Evolutionary conservation across 2,113 vertebrate species (phyloP), one percentile per base, ranked within the genome.

Genomic region (Nestor notabilis): DNA sequence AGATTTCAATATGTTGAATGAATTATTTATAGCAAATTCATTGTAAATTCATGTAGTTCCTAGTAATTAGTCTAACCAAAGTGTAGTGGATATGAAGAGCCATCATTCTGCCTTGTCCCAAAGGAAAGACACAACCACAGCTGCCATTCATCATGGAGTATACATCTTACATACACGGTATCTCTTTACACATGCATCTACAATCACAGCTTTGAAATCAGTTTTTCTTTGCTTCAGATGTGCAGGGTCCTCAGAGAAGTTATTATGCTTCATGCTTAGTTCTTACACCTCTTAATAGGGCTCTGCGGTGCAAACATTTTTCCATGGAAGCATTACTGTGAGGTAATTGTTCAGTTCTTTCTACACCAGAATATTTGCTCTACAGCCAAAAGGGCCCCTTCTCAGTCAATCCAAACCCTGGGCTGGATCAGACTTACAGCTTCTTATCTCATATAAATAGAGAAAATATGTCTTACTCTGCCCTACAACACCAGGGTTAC

Each of bases 11-110:
- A 68, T 55, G 6, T 68, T 84, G 20, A 20, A 55, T 83, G 80
- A 88, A 93, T 96, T 90, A 95, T 88, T 95, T 94, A 83, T 74
- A 25, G 61, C 10, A 41, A 76, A 83, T 55, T 35, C 44, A 82
- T 94, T 74, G 87, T 37, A 83, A 65, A 96, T 86, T 85, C 75
- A 66, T 74, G 82, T n/a, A 66, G 37, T 31, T 96, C 46, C 79
- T 74, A 49, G 53, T 70, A 95, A 96, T 92, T 84, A 89, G 64
- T 65, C 68, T 13, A 31, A 71, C 20, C 46, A 81, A 83, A 86
- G 39, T 47, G n/a, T 60, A 83, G 72, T 31, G 31, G 25, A 60
- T 84, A 81, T 61, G 72, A 86, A 68, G 35, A 90, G 27, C 84
- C 83, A 83, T 95, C 60, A 58, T 89, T 96, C 66, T 86, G 41